Base-by-base conservation (phyloP, 1,140 invertebrate species). In the Goniozus legneri region DNA sequence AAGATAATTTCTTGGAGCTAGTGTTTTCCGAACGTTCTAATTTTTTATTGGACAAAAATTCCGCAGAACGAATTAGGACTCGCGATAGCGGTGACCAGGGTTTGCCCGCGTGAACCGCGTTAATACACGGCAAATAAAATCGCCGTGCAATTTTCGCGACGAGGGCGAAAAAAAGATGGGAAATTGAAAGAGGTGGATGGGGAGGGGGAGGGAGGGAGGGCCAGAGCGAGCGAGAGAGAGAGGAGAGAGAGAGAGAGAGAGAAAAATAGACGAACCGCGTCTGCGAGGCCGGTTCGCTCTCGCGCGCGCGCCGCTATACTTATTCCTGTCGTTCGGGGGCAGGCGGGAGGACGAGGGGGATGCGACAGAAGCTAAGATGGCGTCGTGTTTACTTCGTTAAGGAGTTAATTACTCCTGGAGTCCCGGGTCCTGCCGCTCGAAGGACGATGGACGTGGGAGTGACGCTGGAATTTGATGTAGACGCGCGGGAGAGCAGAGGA, bases 321-420 rank as follows among this genome's bases (percentile, higher is more conserved):
- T 50, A 40, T 32, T 44, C 13, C 43, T 31, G 37, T 53, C 53
- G 35, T 30, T n/a, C 27, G 22, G 18, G 14, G 34, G 31, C 42
- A 36, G 46, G 41, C 27, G 36, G 15, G 12, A 35, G 38, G 32
- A 22, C 10, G 24, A n/a, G 33, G 46, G 44, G 44, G 53, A 52
- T 46, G 61, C n/a, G 14, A 49, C 61, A 36, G 50, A 46, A 56
- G 64, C 63, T 63, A 75, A 75, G 69, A 74, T 75, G 73, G 71
- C 73, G 71, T 64, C 71, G 62, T 67, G 61, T 68, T 76, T 74
- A 76, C 71, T 74, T 74, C 73, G 71, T 76, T 76, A 76, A 73
- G 67, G 65, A 69, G 69, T 74, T 76, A 76, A 76, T 76, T 76
- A 76, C 69, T 71, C 60, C 60, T 58, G 52, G 59, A 71, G 69